Conservation (phyloP, 2,113 vertebrate species). For the Canis aureus region DNA sequence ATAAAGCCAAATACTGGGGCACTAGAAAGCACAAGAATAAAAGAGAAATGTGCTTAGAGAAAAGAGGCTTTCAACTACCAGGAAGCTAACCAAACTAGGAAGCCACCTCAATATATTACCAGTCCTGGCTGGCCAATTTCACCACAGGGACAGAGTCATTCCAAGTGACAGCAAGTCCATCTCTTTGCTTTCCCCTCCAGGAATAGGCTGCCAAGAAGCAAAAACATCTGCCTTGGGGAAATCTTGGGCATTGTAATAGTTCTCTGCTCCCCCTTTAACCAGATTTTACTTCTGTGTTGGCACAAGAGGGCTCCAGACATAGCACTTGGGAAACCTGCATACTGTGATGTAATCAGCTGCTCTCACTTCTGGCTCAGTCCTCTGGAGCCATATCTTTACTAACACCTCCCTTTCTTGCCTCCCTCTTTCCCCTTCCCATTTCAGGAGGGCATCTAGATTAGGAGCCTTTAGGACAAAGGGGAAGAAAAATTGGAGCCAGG, state of each 20-base stretch:
- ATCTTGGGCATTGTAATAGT: conserved; percentile 34
- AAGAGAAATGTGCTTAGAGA: conserved; percentile 76
- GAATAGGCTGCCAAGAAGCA: conserved; percentile 63
- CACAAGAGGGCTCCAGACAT: conserved; percentile 6
- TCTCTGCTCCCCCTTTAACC: conserved; percentile 46
- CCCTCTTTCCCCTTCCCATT: neutral
- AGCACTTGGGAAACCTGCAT: neutral
- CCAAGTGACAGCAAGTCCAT: conserved; percentile 59
- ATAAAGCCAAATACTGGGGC: conserved; percentile 42
- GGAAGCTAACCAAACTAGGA: conserved; percentile 68
- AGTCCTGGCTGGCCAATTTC: neutral
- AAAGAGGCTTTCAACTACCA: conserved; percentile 73
- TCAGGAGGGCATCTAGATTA: neutral
- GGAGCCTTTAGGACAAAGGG: neutral
- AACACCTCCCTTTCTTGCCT: neutral
- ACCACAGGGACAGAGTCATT: conserved; percentile 38
- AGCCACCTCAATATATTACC: conserved; percentile 11
- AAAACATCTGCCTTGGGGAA: conserved; percentile 36
- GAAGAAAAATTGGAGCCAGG: neutral
- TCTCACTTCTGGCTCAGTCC: neutral
- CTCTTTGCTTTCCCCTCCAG: neutral
- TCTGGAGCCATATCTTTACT: neutral
- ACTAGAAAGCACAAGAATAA: conserved; percentile 71
- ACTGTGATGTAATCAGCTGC: neutral
- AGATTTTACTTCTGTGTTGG: neutral